phyloP scores from a whole-genome alignment of 2,888 invertebrate species.

The Andricus quercusramuli region DNA sequence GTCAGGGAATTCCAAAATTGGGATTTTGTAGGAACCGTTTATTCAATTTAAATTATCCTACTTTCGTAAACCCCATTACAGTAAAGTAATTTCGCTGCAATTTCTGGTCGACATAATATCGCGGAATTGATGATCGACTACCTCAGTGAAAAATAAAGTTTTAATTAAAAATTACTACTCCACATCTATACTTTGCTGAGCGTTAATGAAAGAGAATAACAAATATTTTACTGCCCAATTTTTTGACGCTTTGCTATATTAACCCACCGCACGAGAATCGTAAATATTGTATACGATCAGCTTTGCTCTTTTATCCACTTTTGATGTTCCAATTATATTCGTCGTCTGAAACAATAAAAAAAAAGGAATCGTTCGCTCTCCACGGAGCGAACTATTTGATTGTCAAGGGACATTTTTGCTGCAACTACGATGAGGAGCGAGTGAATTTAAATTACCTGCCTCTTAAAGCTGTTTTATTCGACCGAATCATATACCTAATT shows the following conservation, averaged over 20 bases:
- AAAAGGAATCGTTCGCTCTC: neutral
- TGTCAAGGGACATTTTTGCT: neutral
- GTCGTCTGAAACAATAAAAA: neutral
- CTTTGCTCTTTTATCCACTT: slow-evolving; percentile 21
- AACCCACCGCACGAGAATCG: neutral
- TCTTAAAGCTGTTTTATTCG: slow-evolving; percentile 5
- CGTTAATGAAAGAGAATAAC: neutral
- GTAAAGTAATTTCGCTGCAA: neutral
- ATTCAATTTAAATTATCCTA: neutral
- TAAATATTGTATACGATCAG: slow-evolving; percentile 12
- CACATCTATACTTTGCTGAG: neutral
- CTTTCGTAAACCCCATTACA: neutral
- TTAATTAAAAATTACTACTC: slow-evolving; percentile 31
- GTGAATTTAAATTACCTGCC: slow-evolving; percentile 6
- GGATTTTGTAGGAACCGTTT: neutral
- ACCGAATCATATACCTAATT: neutral
- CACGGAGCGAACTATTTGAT: neutral
- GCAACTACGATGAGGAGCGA: slow-evolving; percentile 4
- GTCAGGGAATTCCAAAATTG: no score
- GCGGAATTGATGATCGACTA: neutral
- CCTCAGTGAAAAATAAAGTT: slow-evolving; percentile 2
- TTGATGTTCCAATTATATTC: slow-evolving; percentile 14
- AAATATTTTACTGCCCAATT: neutral
- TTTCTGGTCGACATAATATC: neutral
- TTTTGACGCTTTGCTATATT: neutral